Percentiles rank a stretch among this genome's conserved stretches.
These are phyloP conservation scores for Drosophila villosipedis DNA, from an alignment of 2,888 invertebrate genomes.

Conservation along the genomic window DNA sequence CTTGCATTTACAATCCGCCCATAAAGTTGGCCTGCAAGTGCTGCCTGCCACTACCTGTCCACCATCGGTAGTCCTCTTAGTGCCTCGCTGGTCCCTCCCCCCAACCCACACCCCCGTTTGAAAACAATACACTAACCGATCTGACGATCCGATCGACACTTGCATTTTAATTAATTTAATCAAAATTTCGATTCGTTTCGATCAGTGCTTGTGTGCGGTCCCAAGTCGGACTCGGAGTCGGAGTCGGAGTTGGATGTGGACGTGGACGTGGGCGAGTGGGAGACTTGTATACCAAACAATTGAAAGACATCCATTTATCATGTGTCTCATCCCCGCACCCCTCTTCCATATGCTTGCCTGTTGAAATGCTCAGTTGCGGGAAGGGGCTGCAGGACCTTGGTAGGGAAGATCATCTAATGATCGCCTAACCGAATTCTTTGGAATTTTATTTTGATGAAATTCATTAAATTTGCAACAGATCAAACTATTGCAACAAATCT, in stretches of 20 bases:
- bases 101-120: neutral
- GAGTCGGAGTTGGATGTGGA: neutral
- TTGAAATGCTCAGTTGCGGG: neutral
- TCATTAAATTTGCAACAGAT: neutral
- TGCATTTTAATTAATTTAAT: constrained; percentile 58
- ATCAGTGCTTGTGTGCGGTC: constrained; percentile 26
- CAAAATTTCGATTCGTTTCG: constrained; percentile 16
- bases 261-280: neutral
- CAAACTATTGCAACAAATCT: neutral
- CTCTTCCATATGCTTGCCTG: neutral
- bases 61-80: neutral
- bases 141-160: constrained; percentile 13
- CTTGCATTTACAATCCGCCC: constrained; percentile 57
- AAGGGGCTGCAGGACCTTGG: constrained; percentile 8
- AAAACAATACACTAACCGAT: neutral
- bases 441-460: neutral
- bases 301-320: constrained; percentile 24
- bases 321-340: neutral
- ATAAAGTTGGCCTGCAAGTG: constrained; percentile 4
- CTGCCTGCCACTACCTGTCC: neutral
- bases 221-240: too few relatives aligned
- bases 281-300: constrained; percentile 19
- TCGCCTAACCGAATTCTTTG: neutral
- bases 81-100: neutral
- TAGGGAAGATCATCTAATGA: constrained; percentile 9